These are phyloP conservation scores for Cotesia vestalis DNA, from an alignment of 1,140 invertebrate species.

Conservation along the genomic window DNA sequence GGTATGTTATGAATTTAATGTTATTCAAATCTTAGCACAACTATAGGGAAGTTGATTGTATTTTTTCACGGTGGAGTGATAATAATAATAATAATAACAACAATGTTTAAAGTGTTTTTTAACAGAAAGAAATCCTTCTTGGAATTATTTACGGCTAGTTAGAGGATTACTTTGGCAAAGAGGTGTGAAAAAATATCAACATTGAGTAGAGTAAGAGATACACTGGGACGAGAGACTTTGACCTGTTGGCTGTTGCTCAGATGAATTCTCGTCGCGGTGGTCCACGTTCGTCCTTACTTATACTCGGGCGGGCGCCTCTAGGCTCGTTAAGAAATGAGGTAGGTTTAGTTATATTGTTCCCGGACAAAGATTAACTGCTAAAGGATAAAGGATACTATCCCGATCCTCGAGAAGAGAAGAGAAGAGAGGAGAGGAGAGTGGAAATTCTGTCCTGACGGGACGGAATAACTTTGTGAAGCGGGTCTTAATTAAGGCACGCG, in stretches of 20 bases:
- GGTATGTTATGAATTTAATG: too few species aligned
- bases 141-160: conserved; percentile 31
- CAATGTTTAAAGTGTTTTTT: conserved; percentile 1
- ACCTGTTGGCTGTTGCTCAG: background rate
- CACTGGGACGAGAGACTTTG: background rate
- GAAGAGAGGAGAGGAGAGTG: conserved; percentile 15
- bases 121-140: conserved; percentile 28
- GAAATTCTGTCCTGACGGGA: background rate
- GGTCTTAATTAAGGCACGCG: conserved; percentile 18
- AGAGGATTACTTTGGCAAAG: conserved; percentile 37
- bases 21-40: conserved; percentile 11
- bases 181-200: conserved; percentile 37
- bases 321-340: conserved; percentile 35
- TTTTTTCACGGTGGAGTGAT: too few species aligned
- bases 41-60: conserved; percentile 16
- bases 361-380: too few species aligned
- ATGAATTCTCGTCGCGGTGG: conserved; percentile 10
- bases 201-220: background rate
- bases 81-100: background rate
- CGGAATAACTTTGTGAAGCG: too few species aligned
- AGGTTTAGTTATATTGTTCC: background rate
- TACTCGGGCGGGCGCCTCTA: conserved; percentile 23
- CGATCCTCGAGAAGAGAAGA: conserved; percentile 22
- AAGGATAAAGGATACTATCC: too few species aligned
- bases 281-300: conserved; percentile 29